Evolutionary conservation across 2,888 invertebrate species (phyloP), one percentile per base, ranked within the genome.

Genomic region (Sinodicranocentrus sp.): DNA sequence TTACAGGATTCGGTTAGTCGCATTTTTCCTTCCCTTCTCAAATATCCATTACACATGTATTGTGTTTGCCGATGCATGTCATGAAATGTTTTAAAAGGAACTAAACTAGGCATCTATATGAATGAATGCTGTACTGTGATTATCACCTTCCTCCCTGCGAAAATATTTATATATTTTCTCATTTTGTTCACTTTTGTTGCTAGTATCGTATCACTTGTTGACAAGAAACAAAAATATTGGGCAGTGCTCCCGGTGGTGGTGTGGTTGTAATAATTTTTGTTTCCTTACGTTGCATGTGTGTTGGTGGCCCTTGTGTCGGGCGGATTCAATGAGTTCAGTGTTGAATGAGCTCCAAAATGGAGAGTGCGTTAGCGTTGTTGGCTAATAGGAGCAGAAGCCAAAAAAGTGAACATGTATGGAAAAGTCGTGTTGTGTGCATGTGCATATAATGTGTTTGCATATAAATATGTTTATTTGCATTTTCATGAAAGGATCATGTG

Each of bases 51-150:
- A 26, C 39, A 77, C 26, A 68, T 17, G 77, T 59, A 68, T 68
- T 68, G 28, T 77, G 57, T 43, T 77, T n/a, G 48, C 44, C 77
- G 77, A 77, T 59, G 68, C 77, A 48, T 77, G 39, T 68, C 68
- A 61, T 28, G 44, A 77, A 76, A 21, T 57, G 65, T 54, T 54
- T 39, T 39, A 8, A n/a, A 48, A 19, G 44, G 48, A 5, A 48
- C 48, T 39, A 8, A 48, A 48, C 10, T n/a, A 48, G 48, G 57
- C 13, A 57, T 19, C 17, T n/a, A 5, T 13, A 39, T n/a, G n/a
- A 48, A 48, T 48, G 48, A 48, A 48, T 39, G 15, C n/a, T 48
- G 10, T 48, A n/a, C 15, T 5, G n/a, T 48, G 48, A 48, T 48
- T 48, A 48, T n/a, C 48, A 48, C 6, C 48, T 10, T 48, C 10